Conservation (phyloP, 2,797 vertebrate species). For the Tragelaphus oryx region DNA sequence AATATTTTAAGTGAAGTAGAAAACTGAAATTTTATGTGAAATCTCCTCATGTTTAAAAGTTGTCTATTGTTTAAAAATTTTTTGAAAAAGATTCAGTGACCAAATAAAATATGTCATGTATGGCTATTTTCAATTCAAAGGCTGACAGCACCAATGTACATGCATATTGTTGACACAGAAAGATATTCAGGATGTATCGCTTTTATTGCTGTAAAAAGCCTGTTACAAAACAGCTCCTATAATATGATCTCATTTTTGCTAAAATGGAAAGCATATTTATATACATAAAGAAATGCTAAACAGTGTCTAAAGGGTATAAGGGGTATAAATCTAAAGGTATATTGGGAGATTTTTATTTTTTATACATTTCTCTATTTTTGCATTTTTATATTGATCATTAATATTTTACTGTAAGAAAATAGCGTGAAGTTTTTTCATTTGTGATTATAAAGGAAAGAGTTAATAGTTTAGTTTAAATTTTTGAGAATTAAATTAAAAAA, state of each 20-base stretch:
- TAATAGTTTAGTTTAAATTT: background rate
- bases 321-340: slow-evolving; percentile 33
- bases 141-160: background rate
- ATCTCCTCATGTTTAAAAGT: slow-evolving; percentile 13
- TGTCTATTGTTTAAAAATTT: background rate
- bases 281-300: background rate
- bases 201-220: background rate
- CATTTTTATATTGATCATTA: background rate
- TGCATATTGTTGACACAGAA: background rate
- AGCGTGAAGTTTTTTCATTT: background rate
- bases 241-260: background rate
- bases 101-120: background rate
- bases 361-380: background rate
- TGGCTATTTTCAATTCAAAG: background rate
- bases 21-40: background rate
- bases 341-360: background rate
- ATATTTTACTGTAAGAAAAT: background rate
- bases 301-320: background rate
- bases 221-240: slow-evolving; percentile 5
- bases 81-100: background rate
- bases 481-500: slow-evolving; percentile 19
- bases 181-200: background rate
- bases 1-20: background rate
- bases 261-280: background rate
- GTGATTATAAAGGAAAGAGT: background rate